Evolutionary conservation across 2,113 vertebrate species (phyloP).

Genomic region (Neogale vison): DNA sequence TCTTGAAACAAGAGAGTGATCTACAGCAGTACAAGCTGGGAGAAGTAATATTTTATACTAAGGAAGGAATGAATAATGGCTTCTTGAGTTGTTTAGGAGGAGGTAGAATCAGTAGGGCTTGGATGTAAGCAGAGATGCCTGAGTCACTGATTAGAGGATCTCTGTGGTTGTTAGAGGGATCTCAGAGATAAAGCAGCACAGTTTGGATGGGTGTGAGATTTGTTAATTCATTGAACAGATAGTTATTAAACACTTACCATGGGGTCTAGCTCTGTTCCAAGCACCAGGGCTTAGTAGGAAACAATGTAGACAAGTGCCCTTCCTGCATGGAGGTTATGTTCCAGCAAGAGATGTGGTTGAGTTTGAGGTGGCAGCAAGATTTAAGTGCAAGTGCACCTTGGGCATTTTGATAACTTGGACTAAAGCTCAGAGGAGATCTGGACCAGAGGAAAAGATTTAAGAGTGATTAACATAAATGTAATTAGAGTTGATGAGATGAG

Average conservation of each 20-base stretch:
- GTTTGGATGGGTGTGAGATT: neutral
- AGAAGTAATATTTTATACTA: neutral
- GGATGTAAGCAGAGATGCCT: neutral
- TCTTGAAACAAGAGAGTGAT: neutral
- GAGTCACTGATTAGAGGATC: neutral
- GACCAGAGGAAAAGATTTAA: neutral
- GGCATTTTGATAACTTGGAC: neutral
- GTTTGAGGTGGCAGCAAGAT: neutral
- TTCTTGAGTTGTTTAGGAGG: neutral
- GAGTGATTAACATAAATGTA: neutral
- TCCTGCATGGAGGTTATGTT: neutral
- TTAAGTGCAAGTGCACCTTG: neutral
- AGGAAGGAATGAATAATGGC: neutral
- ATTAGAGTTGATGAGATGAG: neutral
- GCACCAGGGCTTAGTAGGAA: neutral
- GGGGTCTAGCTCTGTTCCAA: neutral
- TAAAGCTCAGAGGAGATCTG: neutral
- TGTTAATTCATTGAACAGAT: slow-evolving; percentile 11
- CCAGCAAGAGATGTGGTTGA: neutral
- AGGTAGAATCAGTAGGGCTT: neutral
- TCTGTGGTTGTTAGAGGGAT: neutral
- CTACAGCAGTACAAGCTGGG: neutral
- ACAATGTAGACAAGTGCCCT: neutral
- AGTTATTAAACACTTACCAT: neutral
- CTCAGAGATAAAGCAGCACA: neutral